phyloP scores from a whole-genome alignment of 2,888 invertebrate genomes.

The Lycophotia porphyrea region DNA sequence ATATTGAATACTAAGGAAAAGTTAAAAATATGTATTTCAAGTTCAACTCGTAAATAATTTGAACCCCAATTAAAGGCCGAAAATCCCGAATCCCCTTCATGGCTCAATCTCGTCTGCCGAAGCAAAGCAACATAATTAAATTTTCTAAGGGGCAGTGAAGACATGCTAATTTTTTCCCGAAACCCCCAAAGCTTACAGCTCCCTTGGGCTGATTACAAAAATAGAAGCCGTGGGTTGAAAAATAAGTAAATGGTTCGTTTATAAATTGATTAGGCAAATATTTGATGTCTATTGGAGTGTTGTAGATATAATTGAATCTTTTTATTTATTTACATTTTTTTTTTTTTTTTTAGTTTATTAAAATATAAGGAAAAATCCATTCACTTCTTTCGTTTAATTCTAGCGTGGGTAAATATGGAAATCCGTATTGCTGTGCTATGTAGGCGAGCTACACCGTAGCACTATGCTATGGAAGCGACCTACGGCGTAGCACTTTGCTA shows the following conservation, averaged over 20 bases:
- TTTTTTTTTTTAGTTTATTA: no score
- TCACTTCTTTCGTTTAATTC: background rate
- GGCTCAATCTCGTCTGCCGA: constrained; percentile 33
- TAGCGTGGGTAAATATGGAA: background rate
- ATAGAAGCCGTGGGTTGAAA: constrained; percentile 1
- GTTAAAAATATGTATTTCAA: background rate
- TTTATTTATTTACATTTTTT: background rate
- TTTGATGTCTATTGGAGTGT: constrained; percentile 10
- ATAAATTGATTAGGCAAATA: constrained; percentile 36
- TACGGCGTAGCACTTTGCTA: constrained; percentile 6
- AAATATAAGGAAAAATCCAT: background rate
- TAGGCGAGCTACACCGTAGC: background rate
- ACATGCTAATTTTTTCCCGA: constrained; percentile 45
- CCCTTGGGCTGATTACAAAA: constrained; percentile 32
- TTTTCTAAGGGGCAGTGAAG: constrained; percentile 20
- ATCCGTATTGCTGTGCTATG: background rate
- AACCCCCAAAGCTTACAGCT: constrained; percentile 16
- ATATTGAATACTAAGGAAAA: no score
- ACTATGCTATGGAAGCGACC: background rate
- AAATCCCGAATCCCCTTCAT: constrained; percentile 31
- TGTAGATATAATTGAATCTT: background rate
- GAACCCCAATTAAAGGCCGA: constrained; percentile 15
- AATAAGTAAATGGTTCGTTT: constrained; percentile 17
- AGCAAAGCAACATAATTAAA: constrained; percentile 46
- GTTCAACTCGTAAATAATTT: constrained; percentile 5